phyloP scores from a whole-genome alignment of 2,888 invertebrate species.

The Nemotelus pantherinus region DNA sequence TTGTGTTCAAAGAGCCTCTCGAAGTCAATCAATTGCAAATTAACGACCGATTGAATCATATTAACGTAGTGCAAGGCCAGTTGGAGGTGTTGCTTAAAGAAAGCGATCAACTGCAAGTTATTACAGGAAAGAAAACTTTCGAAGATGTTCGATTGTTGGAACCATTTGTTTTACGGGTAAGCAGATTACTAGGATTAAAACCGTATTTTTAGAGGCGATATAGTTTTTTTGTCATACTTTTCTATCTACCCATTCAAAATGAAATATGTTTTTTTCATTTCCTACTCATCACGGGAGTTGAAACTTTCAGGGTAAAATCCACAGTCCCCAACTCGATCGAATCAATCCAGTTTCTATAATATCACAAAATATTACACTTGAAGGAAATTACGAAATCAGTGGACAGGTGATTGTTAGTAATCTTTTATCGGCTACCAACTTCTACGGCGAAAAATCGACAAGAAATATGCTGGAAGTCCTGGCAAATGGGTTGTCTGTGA shows the following conservation, averaged over 20 bases:
- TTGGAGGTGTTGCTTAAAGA: conserved; percentile 65
- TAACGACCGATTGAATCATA: conserved; percentile 65
- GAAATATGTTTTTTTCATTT: not conserved
- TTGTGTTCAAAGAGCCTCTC: conserved; percentile 64
- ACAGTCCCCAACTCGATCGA: conserved; percentile 62
- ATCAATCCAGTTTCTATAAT: conserved; percentile 66
- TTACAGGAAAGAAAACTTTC: conserved; percentile 65
- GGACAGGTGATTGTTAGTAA: conserved; percentile 66
- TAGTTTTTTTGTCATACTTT: no score
- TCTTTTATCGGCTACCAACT: conserved; percentile 58
- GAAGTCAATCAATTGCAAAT: conserved; percentile 62
- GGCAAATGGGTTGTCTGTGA: conserved; percentile 54
- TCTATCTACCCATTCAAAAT: no score
- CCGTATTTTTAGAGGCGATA: no score
- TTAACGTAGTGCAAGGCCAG: conserved; percentile 63
- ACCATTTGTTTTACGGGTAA: conserved; percentile 62
- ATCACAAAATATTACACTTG: conserved; percentile 62
- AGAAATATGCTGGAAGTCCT: conserved; percentile 53
- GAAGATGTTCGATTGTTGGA: conserved; percentile 64
- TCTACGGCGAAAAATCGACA: conserved; percentile 53
- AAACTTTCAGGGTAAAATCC: conserved; percentile 62
- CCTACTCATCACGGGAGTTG: conserved; percentile 48
- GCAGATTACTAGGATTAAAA: conserved; percentile 34
- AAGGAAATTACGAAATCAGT: conserved; percentile 64
- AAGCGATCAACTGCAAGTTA: conserved; percentile 62